Base-by-base conservation (phyloP, 2,113 vertebrate species). In the Chionis minor region DNA sequence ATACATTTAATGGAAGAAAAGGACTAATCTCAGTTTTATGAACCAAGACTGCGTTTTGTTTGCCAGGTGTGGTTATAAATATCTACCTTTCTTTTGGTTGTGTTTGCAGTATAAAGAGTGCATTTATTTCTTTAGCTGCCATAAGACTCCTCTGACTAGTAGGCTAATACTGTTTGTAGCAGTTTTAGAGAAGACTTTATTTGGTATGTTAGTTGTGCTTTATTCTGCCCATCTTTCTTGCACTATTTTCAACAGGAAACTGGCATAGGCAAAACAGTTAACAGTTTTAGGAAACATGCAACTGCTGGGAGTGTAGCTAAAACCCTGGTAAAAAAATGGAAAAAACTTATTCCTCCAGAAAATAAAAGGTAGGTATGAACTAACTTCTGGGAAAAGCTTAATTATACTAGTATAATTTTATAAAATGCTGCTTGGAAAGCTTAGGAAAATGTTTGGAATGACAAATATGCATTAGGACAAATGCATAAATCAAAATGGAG, bases 241-340 rank as follows among this genome's bases (percentile, higher is more conserved):
- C 17, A 16, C 40, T 71, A 0, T 86, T 27, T 72, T 81, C 70
- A 78, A 96, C 87, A 99, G 98, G 98, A 99, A 98, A 99, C 98
- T 61, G 98, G 98, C 93, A 99, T 98, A 74, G 98, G 98, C 22
- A 99, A 99, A 98, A 96, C 95, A 1, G 98, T 98, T 12, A 98
- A 99, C 78, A 92, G 98, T 65, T 98, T 99, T 71, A 98, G 98
- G 52, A 98, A 98, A 84, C 97, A 99, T 92, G 83, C 86, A 35
- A 90, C 94, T 79, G 98, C 97, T 73, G 98, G 99, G 52, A 98
- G 97, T 81, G 24, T 99, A 73, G 98, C 98, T 70, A 98, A 98
- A 95, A 94, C 87, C 11, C 96, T 98, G 51, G 97, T 99, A 61
- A 97, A 91, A 91, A 92, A 97, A 32, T 99, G 98, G 98, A 98